These are phyloP conservation scores for Apogon hyalosoma DNA, from an alignment of 2,797 vertebrate genomes.

Conservation along the genomic window DNA sequence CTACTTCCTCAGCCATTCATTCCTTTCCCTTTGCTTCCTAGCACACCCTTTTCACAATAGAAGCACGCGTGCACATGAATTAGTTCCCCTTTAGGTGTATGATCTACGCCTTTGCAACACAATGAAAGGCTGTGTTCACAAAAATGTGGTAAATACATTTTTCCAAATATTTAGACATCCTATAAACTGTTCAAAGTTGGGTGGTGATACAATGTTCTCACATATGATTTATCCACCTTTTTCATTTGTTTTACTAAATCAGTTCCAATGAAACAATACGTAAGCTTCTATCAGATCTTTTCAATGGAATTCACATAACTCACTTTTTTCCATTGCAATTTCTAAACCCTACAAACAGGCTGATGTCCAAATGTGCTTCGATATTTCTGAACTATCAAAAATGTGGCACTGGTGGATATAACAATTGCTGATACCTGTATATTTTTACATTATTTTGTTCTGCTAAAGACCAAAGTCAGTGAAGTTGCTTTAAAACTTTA, in stretches of 20 bases:
- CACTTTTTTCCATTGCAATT: conserved; percentile 1
- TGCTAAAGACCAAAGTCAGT: conserved; percentile 9
- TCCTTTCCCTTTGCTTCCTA: conserved; percentile 49
- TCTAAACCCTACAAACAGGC: background rate
- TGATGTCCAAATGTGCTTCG: background rate
- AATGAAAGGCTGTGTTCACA: conserved; percentile 68
- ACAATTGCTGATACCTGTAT: background rate
- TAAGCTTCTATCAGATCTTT: conserved; percentile 17
- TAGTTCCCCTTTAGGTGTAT: conserved; percentile 55
- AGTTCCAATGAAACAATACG: conserved; percentile 26
- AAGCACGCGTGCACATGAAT: conserved; percentile 64
- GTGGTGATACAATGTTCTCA: conserved; percentile 54
- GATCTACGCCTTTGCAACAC: conserved; percentile 62
- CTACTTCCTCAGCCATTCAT: conserved; percentile 64
- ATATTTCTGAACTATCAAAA: background rate
- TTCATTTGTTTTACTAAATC: conserved; percentile 64
- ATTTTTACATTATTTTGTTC: conserved; percentile 5
- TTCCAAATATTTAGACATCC: conserved; percentile 73
- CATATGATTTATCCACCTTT: conserved; percentile 37
- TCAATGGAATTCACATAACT: background rate
- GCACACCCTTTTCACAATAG: conserved; percentile 46
- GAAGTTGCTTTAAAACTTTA: conserved; percentile 23
- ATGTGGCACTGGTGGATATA: background rate
- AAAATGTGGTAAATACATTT: conserved; percentile 62
- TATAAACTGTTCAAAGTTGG: conserved; percentile 64